A percentile compares a stretch with the other conserved stretches of the same genome.
Conservation (phyloP, 1,140 invertebrate species). For the Pseudomyrmex gracilis region DNA sequence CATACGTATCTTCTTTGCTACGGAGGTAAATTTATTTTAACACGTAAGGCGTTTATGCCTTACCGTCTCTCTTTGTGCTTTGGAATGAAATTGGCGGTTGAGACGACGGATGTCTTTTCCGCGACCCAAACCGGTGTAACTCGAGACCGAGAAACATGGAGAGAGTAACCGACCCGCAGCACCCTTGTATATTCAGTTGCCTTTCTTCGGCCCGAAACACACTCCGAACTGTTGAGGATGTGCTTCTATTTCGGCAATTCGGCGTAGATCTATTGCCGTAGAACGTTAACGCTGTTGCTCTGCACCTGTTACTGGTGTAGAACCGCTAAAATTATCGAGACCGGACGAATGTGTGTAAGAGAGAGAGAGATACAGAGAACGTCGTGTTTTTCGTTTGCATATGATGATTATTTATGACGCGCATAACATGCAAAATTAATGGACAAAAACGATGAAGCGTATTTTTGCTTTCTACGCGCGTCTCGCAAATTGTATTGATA, state of each 20-base stretch:
- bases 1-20: not conserved
- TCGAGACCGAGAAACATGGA: constrained; percentile 2
- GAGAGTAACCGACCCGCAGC: constrained; percentile 46
- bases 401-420: too few species aligned
- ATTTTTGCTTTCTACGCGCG: not conserved
- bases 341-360: too few species aligned
- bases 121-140: constrained; percentile 15
- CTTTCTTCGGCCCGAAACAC: constrained; percentile 31
- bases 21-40: constrained; percentile 60
- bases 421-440: not conserved
- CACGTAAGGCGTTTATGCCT: constrained; percentile 48
- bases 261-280: constrained; percentile 8
- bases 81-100: constrained; percentile 28
- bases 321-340: constrained; percentile 41
- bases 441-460: not conserved
- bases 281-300: constrained; percentile 20
- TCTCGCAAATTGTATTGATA: constrained; percentile 10
- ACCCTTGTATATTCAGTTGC: constrained; percentile 32
- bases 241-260: constrained; percentile 60
- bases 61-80: constrained; percentile 12
- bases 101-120: constrained; percentile 41
- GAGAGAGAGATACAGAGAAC: too few species aligned
- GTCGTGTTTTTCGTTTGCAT: too few species aligned
- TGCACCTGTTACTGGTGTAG: constrained; percentile 26
- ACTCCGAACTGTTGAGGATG: constrained; percentile 34